phyloP scores from a whole-genome alignment of 2,113 vertebrate species.

The Myiopsitta monachus region DNA sequence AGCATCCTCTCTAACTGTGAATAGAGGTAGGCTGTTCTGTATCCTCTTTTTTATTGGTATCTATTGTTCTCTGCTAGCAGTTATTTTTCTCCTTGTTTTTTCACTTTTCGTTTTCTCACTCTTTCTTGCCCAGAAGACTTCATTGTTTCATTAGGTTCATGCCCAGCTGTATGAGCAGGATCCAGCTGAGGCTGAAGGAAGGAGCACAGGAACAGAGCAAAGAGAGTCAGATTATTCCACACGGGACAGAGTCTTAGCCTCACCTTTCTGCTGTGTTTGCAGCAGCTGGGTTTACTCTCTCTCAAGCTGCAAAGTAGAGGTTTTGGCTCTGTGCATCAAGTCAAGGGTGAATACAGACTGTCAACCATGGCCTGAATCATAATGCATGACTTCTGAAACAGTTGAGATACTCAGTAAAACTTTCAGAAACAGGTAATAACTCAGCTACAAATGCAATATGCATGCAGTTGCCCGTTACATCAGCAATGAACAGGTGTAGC shows the following conservation, averaged over 20 bases:
- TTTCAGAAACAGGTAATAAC: background rate
- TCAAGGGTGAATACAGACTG: background rate
- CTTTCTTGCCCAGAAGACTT: background rate
- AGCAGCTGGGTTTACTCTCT: background rate
- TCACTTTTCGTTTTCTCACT: background rate
- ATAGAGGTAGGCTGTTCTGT: background rate
- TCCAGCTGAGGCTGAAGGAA: background rate
- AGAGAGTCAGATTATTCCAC: background rate
- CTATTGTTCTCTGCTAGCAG: background rate
- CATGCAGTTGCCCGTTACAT: background rate
- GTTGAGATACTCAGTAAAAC: background rate
- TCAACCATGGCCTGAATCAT: background rate
- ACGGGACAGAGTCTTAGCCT: background rate
- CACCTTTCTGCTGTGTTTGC: background rate
- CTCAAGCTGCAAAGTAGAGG: background rate
- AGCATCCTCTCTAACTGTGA: background rate
- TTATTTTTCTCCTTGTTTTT: background rate
- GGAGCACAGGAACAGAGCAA: background rate
- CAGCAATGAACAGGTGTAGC: background rate
- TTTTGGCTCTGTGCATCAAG: background rate
- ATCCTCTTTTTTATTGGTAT: background rate
- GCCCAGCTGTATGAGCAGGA: rapidly evolving
- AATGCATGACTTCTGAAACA: background rate
- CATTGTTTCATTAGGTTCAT: background rate
- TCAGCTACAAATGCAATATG: background rate